phyloP scores from a whole-genome alignment of 2,888 invertebrate genomes.

The Halictus ligatus region DNA sequence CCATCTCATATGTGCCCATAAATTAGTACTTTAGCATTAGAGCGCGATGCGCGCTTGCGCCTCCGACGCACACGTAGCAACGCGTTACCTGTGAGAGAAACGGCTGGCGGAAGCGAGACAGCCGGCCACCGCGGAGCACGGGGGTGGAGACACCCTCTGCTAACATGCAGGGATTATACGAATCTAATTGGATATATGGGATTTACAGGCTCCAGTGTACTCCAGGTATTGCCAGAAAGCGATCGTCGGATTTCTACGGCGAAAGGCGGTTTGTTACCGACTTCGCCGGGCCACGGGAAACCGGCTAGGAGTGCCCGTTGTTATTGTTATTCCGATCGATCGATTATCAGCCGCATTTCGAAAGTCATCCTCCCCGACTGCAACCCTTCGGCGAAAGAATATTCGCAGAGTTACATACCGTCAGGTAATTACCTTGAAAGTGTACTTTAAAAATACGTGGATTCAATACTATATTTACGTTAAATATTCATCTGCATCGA shows the following conservation, averaged over 20 bases:
- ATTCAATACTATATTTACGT: no score
- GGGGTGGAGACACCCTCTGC: slow-evolving; percentile 73
- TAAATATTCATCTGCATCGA: no score
- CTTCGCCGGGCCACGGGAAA: slow-evolving; percentile 27
- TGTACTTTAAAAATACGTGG: background rate
- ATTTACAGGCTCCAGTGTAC: slow-evolving; percentile 73
- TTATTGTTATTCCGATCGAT: background rate
- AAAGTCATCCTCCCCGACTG: background rate
- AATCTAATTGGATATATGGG: slow-evolving; percentile 83
- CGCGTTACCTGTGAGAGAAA: slow-evolving; percentile 53
- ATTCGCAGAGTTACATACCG: background rate
- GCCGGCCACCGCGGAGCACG: slow-evolving; percentile 45
- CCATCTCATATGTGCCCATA: slow-evolving; percentile 80
- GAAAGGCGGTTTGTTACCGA: slow-evolving; percentile 54
- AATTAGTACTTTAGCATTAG: slow-evolving; percentile 83
- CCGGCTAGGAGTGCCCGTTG: background rate
- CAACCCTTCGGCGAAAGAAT: background rate
- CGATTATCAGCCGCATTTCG: background rate
- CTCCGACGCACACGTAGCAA: slow-evolving; percentile 49
- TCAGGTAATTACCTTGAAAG: background rate
- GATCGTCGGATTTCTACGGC: slow-evolving; percentile 64
- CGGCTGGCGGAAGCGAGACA: slow-evolving; percentile 53
- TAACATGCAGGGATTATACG: slow-evolving; percentile 81
- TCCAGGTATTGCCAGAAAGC: slow-evolving; percentile 69
- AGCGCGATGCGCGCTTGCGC: slow-evolving; percentile 74